Base-by-base conservation (phyloP, 2,113 vertebrate genomes). In the Brachyistius frenatus region DNA sequence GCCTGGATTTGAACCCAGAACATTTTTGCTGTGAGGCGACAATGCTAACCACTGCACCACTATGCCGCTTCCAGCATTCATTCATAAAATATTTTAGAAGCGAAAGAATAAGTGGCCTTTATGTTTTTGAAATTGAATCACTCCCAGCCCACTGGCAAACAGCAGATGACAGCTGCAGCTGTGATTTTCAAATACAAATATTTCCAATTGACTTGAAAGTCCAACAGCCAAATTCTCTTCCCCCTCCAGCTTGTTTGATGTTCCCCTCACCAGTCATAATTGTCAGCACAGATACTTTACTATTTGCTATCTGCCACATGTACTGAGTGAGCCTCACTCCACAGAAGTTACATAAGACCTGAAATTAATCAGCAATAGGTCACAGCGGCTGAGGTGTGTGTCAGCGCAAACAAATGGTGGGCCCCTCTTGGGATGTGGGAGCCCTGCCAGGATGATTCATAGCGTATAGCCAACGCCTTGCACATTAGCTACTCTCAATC, bases 361-460 rank as follows among this genome's bases (percentile, higher is more conserved):
- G 72, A 80, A 89, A 87, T 87, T 76, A 88, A 84, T 23, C 23
- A 23, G 23, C 23, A 23, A 63, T 53, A 77, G 79, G 78, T 92
- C 86, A 73, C 62, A 31, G 47, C 32, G 65, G 65, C 62, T 62
- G 72, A 81, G 66, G 72, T 35, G 7, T 41, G 44, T 66, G 80
- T 83, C 65, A 47, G 56, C 77, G 65, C 62, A 73, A 74, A 87
- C 77, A 84, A 88, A 90, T 74, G 76, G 76, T 81, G 50, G 31
- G 84, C 76, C 70, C 58, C 80, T 83, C 68, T 78, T 36, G 67
- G 78, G 80, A 80, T 55, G 79, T 67, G 75, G 85, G 78, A 50
- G 7, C 57, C n/a, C 62, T 76, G 81, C 87, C 83, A 87, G 75
- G 46, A 77, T 90, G 82, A 91, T 86, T 88, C 77, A 89, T 65